Conservation (phyloP, 2,113 vertebrate species). For the Leucopternis melanops region DNA sequence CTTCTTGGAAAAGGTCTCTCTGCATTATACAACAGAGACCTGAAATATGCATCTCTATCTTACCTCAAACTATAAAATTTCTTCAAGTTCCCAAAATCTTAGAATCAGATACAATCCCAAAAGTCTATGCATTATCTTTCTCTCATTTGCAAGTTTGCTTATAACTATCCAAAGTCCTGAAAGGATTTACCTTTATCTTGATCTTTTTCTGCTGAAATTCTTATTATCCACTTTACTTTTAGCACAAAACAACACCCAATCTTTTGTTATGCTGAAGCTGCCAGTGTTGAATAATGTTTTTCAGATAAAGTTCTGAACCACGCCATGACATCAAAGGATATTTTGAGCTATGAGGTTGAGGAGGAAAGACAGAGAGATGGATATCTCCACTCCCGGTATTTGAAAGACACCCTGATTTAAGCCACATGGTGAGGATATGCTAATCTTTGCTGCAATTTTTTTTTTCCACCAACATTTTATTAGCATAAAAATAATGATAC, state of each 20-base stretch:
- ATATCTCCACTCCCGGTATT: background rate
- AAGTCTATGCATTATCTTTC: background rate
- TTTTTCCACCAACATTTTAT: background rate
- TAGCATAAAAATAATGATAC: background rate
- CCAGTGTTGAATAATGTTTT: background rate
- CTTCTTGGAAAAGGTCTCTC: background rate
- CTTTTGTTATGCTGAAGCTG: background rate
- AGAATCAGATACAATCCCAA: background rate
- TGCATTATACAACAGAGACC: background rate
- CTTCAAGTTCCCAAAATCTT: background rate
- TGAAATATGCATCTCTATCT: background rate
- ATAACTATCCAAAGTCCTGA: background rate
- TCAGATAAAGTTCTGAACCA: background rate
- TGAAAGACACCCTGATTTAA: background rate
- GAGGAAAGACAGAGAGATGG: background rate
- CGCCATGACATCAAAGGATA: background rate
- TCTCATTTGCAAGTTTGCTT: conserved; percentile 2
- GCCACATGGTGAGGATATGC: background rate
- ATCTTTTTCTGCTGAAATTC: background rate
- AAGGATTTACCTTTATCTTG: conserved; percentile 18
- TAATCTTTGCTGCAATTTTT: background rate
- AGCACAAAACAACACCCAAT: background rate
- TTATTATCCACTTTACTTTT: background rate
- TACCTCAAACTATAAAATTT: background rate
- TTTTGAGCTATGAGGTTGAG: background rate